Evolutionary conservation across 37 sponge, comb jelly and placozoan species (phyloP), one percentile per base, ranked within the genome.

Genomic region (Hexactinellida sp.): DNA sequence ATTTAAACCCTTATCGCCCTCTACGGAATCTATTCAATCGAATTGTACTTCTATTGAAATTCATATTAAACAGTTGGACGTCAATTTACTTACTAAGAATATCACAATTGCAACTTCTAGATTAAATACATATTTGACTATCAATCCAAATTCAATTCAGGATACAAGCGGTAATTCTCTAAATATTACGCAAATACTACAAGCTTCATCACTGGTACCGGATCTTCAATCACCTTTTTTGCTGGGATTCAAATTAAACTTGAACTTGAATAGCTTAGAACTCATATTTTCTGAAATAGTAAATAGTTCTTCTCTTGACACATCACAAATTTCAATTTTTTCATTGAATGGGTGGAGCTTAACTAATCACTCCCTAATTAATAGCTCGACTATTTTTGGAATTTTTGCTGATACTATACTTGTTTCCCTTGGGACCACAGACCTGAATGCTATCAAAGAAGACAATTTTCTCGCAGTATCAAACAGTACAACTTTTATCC

Each of bases 261-360:
- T 94, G 82, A 92, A 90, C 1, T 86, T 88, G 34, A 91, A 90
- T 39, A 84, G 55, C 10, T 41, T 94, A 36, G 85, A 83, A 23
- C 84, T 94, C 10, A 88, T 54, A 36, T 94, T 94, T 82, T 90
- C 91, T 82, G 94, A 94, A 38, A 94, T 92, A 19, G 91, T 94
- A 30, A 94, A 94, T 52, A 89, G 91, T 0, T 54, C 88, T 32
- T 87, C 92, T 36, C 88, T 94, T 23, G 88, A 90, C 55, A 90
- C 91, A 36, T 38, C 37, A 24, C 87, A 94, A 82, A 90, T 94
- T 0, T 82, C 89, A 35, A 37, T 94, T 21, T 63, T 63, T 28
- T 25, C 76, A 25, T 32, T 21, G 3, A 1, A 1, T 23, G 21
- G 3, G 21, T 10, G 30, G 76, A 16, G 9, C 13, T 3, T 10